Base-by-base conservation (phyloP, 2,113 vertebrate species). In the Thinocorus orbignyianus region DNA sequence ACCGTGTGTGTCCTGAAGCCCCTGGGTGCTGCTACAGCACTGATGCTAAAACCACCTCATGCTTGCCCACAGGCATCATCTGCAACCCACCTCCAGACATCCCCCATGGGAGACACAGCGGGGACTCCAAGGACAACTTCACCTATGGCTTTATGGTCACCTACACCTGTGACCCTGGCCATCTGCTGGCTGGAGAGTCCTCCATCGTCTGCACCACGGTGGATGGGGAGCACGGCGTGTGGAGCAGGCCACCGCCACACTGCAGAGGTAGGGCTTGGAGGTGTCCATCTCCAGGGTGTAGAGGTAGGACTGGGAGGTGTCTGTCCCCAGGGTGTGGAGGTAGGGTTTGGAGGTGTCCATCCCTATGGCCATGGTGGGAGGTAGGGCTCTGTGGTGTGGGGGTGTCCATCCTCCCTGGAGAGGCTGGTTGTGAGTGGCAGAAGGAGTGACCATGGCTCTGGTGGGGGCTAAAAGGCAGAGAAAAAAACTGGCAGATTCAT, bases 321-420 rank as follows among this genome's bases (percentile, higher is more conserved):
- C 54, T 3, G 2, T 55, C 28, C 54, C 18, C 20, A 6, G 7
- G 18, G 18, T 57, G 30, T 5, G 17, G 10, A 33, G 54, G 54
- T 55, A 55, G 54, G 54, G 54, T 30, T 55, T 9, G 10, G 10
- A 9, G 54, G 30, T 55, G 17, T n/a, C n/a, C 9, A 9, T 60
- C 23, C 23, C 22, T 6, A 23, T 60, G 20, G 5, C 57, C 6
- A 6, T 7, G n/a, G 58, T 61, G n/a, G 23, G 58, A 61, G 23
- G 58, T 37, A 61, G 35, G 58, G 58, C 23, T 60, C n/a, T 57
- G 55, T 3, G 14, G 25, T 14, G 26, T 2, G 9, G 30, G 54
- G 44, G 44, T 13, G 37, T 30, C 44, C 2, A 1, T 28, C 31
- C 54, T 22, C 1, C 0, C 18, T 0, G 0, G 28, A 0, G 1